Evolutionary conservation across 2,113 vertebrate species (phyloP).

Genomic region (Tapirus terrestris): DNA sequence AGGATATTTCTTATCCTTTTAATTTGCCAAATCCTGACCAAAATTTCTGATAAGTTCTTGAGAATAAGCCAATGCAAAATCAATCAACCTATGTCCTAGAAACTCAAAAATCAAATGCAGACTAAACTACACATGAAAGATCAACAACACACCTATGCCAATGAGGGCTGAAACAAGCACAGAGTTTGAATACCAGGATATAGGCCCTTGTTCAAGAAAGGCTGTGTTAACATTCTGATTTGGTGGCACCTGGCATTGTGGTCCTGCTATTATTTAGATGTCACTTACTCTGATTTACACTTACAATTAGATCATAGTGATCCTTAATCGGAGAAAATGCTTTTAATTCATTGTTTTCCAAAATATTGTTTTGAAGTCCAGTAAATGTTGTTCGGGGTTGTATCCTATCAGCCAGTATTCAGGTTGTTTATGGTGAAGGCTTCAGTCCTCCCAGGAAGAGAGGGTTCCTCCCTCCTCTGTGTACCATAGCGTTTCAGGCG

Average conservation of each 20-base stretch:
- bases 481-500: not conserved
- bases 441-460: not conserved
- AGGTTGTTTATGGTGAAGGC: not conserved
- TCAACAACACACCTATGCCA: not conserved
- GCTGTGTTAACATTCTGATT: not conserved
- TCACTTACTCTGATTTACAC: not conserved
- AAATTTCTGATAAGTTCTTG: slow-evolving; percentile 30
- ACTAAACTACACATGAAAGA: not conserved
- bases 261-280: not conserved
- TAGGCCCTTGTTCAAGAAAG: not conserved
- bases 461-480: not conserved
- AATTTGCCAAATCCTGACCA: not conserved
- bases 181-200: not conserved
- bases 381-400: not conserved
- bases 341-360: not conserved
- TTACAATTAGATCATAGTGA: not conserved
- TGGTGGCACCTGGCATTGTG: not conserved
- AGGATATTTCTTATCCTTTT: not conserved
- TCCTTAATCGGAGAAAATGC: not conserved
- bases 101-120: not conserved
- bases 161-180: not conserved
- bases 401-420: not conserved
- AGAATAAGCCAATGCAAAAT: not conserved
- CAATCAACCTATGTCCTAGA: not conserved
- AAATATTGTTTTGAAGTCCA: slow-evolving; percentile 25